phyloP scores from a whole-genome alignment of 2,797 vertebrate species.

The Urocyon cinereoargenteus region DNA sequence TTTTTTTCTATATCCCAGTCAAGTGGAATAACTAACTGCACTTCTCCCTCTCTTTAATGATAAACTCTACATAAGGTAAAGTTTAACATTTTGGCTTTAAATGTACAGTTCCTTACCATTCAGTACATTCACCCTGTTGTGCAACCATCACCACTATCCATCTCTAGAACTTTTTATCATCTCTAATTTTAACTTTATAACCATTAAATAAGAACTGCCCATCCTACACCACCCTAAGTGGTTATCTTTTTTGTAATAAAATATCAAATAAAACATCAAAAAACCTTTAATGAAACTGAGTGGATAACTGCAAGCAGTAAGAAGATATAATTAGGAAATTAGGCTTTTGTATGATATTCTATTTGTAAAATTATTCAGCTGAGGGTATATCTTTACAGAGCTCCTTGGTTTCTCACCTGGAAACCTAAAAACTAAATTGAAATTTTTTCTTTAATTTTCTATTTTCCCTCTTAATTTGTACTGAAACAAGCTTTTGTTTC shows the following conservation, averaged over 20 bases:
- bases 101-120: not conserved
- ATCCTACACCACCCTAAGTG: not conserved
- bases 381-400: not conserved
- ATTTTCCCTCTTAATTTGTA: not conserved
- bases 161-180: not conserved
- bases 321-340: not conserved
- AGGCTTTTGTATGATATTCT: slow-evolving; percentile 12
- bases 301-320: not conserved
- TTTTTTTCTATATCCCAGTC: not conserved
- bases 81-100: not conserved
- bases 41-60: not conserved
- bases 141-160: not conserved
- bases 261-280: not conserved
- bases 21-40: not conserved
- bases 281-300: not conserved
- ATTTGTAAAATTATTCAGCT: slow-evolving; percentile 11
- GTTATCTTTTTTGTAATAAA: not conserved
- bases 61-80: not conserved
- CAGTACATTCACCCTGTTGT: slow-evolving; percentile 14
- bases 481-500: slow-evolving; percentile 34
- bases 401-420: slow-evolving; percentile 54
- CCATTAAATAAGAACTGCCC: not conserved
- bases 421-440: not conserved
- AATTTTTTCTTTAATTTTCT: not conserved
- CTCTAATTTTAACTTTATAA: not conserved